Conservation (phyloP, 2,888 invertebrate genomes). For the Lasioglossum oenotherae region DNA sequence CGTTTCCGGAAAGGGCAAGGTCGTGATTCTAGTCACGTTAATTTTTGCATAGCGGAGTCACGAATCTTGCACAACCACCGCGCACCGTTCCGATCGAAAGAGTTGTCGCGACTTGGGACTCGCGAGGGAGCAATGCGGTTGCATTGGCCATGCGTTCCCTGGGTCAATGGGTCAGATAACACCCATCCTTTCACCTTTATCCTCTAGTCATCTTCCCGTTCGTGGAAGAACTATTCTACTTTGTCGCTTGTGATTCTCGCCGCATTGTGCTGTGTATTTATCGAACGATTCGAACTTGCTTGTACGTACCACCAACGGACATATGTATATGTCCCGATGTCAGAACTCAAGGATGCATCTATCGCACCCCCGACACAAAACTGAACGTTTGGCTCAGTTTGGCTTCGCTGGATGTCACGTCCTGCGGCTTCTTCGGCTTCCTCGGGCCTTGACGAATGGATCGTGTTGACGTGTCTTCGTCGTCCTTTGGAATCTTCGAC, state of each 20-base stretch:
- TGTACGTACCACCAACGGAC: constrained; percentile 61
- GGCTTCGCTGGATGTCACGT: background rate
- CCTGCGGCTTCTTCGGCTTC: background rate
- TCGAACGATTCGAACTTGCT: background rate
- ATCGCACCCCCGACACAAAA: constrained; percentile 35
- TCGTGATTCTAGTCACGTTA: background rate
- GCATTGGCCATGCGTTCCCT: constrained; percentile 24
- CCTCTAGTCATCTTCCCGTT: background rate
- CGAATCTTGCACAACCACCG: constrained; percentile 15
- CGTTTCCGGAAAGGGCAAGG: constrained; percentile 15
- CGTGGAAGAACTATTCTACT: background rate
- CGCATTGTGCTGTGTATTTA: background rate
- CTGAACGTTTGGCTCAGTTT: background rate
- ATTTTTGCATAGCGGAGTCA: constrained; percentile 1
- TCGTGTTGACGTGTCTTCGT: background rate
- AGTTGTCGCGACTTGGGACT: background rate
- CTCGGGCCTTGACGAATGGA: background rate
- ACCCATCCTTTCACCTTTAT: constrained; percentile 14
- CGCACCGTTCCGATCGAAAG: background rate
- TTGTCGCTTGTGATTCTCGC: background rate
- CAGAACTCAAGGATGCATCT: constrained; percentile 58
- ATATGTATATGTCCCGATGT: constrained; percentile 53
- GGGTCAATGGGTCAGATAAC: constrained; percentile 54
- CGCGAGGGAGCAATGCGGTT: background rate
- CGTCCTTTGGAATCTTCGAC: background rate